Evolutionary conservation across 2,888 invertebrate species (phyloP), one percentile per base, ranked within the genome.

Genomic region (Acleris sparsana): DNA sequence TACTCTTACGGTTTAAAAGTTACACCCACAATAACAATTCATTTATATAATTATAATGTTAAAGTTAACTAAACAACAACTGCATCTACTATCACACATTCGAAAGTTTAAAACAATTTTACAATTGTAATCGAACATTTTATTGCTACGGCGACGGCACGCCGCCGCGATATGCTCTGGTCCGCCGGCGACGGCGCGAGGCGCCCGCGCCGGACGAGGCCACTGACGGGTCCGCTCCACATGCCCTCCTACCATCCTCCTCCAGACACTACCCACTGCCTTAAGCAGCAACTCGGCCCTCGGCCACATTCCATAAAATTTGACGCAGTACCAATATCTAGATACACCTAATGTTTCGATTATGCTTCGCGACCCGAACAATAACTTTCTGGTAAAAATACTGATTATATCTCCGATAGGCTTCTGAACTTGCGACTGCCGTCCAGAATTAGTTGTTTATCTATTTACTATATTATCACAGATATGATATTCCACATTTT

Each of bases 81-180:
- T 91, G 92, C 92, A 88, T 88, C 93, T 93, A 93, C 92, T 92
- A 93, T 93, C 93, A 93, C 93, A 93, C 93, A 92, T 93, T 93
- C 89, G 91, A 93, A 93, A 90, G 87, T 92, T 91, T 88, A 89
- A 92, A 91, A 92, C 92, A 91, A 92, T 92, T 90, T 90, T 89
- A 89, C 86, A 90, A 88, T 92, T 83, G 88, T 87, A 90, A 86
- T 89, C 86, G 87, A 89, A 90, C 84, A 84, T 93, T 46, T 39
- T 93, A 93, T 93, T 93, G 93, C 93, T 93, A 91, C 83, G 86
- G 88, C 89, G 85, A 81, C 82, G 82, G 80, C 82, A 75, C 78
- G 76, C 75, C 72, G 83, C 83, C 84, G 82, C 85, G 85, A 85
- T 84, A 84, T 84, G 85, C 78, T 76, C 75, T 74, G 75, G n/a